A percentile compares a stretch with the other conserved stretches of the same genome.
phyloP scores from a whole-genome alignment of 2,888 invertebrate genomes.

The Protophormia terraenovae region DNA sequence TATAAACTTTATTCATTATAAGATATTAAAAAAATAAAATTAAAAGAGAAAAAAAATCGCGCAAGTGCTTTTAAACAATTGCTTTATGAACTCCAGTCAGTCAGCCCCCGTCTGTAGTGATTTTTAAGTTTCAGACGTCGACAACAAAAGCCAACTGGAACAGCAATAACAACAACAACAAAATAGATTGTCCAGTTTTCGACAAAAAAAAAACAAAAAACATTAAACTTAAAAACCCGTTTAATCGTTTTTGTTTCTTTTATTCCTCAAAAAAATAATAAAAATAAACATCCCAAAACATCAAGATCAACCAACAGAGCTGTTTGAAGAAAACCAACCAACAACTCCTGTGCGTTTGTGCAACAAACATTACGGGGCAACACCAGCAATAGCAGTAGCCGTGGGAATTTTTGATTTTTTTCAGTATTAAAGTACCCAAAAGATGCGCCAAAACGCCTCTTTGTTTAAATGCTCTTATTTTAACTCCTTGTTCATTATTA shows the following conservation, averaged over 20 bases:
- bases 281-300: slow-evolving; percentile 39
- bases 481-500: slow-evolving; percentile 57
- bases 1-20: neutral
- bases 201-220: slow-evolving; percentile 2
- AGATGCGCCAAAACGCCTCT: slow-evolving; percentile 68
- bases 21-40: neutral
- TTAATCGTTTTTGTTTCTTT: slow-evolving; percentile 43
- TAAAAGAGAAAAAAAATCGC: neutral
- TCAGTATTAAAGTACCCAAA: slow-evolving; percentile 38
- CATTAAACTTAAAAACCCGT: slow-evolving; percentile 50
- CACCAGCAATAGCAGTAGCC: slow-evolving; percentile 46
- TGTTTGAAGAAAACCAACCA: slow-evolving; percentile 9
- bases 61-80: slow-evolving; percentile 64
- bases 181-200: slow-evolving; percentile 50
- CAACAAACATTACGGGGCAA: slow-evolving; percentile 48
- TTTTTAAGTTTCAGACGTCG: slow-evolving; percentile 30
- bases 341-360: slow-evolving; percentile 16
- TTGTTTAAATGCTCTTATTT: slow-evolving; percentile 67
- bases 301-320: slow-evolving; percentile 45
- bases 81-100: slow-evolving; percentile 59
- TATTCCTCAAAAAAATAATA: slow-evolving; percentile 31
- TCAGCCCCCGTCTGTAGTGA: slow-evolving; percentile 52
- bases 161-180: slow-evolving; percentile 28
- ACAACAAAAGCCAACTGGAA: slow-evolving; percentile 22
- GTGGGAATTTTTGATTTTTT: slow-evolving; percentile 60